A percentile compares a stretch with the other conserved stretches of the same genome.
These are phyloP conservation scores for Salarias fasciatus DNA, from an alignment of 2,797 vertebrate species.

Conservation along the genomic window DNA sequence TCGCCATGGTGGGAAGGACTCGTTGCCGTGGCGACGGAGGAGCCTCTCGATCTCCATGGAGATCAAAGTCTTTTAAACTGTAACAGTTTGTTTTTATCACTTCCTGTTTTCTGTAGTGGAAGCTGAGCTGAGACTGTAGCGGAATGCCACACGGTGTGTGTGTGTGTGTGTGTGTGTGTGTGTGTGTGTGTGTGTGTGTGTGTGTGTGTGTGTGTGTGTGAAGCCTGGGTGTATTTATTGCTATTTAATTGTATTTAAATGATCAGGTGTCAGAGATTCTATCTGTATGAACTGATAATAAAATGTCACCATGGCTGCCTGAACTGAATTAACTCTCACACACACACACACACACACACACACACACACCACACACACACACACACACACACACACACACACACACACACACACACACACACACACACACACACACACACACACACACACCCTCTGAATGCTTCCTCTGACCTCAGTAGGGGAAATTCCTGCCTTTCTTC, in stretches of 20 bases:
- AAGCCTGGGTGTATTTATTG: slow-evolving; percentile 68
- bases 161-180: no score
- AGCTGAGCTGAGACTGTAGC: slow-evolving; percentile 59
- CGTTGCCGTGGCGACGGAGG: slow-evolving; percentile 62
- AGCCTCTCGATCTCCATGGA: slow-evolving; percentile 67
- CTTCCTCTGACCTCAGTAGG: slow-evolving; percentile 70
- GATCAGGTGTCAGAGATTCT: slow-evolving; percentile 7
- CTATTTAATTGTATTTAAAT: slow-evolving; percentile 76
- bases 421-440: slow-evolving; percentile 5
- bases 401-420: slow-evolving; percentile 5
- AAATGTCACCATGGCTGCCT: slow-evolving; percentile 37
- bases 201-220: neutral
- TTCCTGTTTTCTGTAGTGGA: slow-evolving; percentile 54
- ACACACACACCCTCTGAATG: slow-evolving; percentile 35
- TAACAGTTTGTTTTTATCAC: slow-evolving; percentile 42
- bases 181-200: no score
- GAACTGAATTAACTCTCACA: neutral
- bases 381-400: slow-evolving; percentile 8
- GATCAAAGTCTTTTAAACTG: slow-evolving; percentile 64
- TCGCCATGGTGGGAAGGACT: no score
- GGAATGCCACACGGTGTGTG: slow-evolving; percentile 11
- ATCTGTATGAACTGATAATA: slow-evolving; percentile 53
- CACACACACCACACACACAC: neutral
- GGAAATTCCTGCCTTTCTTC: slow-evolving; percentile 73
- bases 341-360: no score